Evolutionary conservation across 2,797 vertebrate genomes (phyloP), one percentile per base, ranked within the genome.

Genomic region (Bufotes viridis): DNA sequence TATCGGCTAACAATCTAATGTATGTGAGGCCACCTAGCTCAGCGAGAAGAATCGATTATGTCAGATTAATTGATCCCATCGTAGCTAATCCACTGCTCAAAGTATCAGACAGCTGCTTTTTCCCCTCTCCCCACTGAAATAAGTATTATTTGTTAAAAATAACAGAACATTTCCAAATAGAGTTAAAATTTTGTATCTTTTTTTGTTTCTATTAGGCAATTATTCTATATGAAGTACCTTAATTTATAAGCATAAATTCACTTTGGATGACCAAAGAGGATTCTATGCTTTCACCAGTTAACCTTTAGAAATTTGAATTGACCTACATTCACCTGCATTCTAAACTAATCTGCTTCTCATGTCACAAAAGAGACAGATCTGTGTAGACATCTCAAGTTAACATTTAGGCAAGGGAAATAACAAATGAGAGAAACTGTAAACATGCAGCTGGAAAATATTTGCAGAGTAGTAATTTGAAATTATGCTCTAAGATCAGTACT

Each of bases 381-480:
- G 69, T 61, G 14, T 17, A 24, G 69, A 58, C 69, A 12, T 60
- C 29, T 74, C 11, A 74, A 60, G 29, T 75, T 57, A 84, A 72
- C 72, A 74, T 55, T 34, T 58, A 42, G n/a, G 82, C 15, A 84
- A 60, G 24, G 18, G 75, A 83, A 83, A 72, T 83, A 67, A 72
- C 81, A 83, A 53, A 69, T 83, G 53, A 72, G 69, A 84, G 51
- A 84, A 29, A 1, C 55, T 84, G 69, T 75, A 84, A 76, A 61
- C 49, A 60, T 57, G 22, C 67, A 72, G 65, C 24, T 58, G 65
- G 53, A 83, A 57, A 72, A 83, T 82, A 83, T 72, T 22, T 61
- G 57, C 63, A 18, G 82, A 76, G 55, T 18, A 29, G 20, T 75
- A 42, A 51, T 75, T 29, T 74, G 82, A 75, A 75, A 75, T 84